Percentiles rank a stretch among this genome's conserved stretches.
Evolutionary conservation across 2,888 invertebrate genomes (phyloP).

Genomic region (Diachrysia chrysitis): DNA sequence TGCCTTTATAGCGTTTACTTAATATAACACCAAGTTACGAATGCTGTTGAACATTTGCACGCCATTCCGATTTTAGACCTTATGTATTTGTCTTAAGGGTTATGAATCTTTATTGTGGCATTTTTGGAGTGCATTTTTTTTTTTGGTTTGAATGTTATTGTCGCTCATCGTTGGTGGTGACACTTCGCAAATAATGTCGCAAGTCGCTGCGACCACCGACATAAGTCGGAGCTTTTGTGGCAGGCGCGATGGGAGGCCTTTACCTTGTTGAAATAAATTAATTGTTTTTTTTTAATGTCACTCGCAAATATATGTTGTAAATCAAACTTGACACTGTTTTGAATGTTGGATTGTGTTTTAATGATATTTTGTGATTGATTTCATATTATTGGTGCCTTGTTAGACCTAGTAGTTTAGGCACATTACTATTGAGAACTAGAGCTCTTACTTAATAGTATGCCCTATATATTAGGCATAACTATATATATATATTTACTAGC

Average conservation of each 20-base stretch:
- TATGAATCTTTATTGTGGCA: neutral
- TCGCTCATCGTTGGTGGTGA: slow-evolving; percentile 75
- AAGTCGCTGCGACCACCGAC: slow-evolving; percentile 66
- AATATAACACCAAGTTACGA: slow-evolving; percentile 52
- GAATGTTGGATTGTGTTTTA: slow-evolving; percentile 31
- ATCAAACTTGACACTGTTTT: slow-evolving; percentile 34
- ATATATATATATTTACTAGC: too few species aligned
- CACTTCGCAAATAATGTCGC: slow-evolving; percentile 77
- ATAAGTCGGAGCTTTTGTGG: slow-evolving; percentile 70
- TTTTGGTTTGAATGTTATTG: slow-evolving; percentile 65
- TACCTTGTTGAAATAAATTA: slow-evolving; percentile 61
- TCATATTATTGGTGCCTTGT: neutral
- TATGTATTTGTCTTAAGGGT: slow-evolving; percentile 30
- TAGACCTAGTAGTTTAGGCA: neutral
- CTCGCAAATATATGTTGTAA: slow-evolving; percentile 38
- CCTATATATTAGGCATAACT: too few species aligned
- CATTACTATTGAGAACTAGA: too few species aligned
- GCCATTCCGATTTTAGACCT: slow-evolving; percentile 40
- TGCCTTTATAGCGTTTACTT: slow-evolving; percentile 74
- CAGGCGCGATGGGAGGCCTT: slow-evolving; percentile 59
- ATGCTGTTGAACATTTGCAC: slow-evolving; percentile 31
- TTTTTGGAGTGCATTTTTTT: slow-evolving; percentile 37
- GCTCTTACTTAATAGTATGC: too few species aligned
- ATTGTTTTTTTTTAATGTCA: slow-evolving; percentile 51
- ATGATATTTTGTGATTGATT: slow-evolving; percentile 16